phyloP scores from a whole-genome alignment of 2,797 vertebrate genomes.

The Xyrichtys novacula region DNA sequence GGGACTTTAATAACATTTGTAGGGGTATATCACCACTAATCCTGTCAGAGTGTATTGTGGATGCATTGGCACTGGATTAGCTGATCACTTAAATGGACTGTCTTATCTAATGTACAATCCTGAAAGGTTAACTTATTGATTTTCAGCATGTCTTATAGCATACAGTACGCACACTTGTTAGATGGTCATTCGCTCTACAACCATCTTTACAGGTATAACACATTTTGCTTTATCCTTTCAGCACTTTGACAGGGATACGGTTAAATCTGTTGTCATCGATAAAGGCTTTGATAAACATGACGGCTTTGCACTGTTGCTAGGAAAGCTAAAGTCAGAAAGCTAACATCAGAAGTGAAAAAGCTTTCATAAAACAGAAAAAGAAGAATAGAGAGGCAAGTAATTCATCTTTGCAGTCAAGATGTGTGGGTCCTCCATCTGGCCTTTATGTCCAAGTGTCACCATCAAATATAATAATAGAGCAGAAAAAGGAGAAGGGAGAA shows the following conservation, averaged over 20 bases:
- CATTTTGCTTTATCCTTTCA: background rate
- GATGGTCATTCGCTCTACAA: background rate
- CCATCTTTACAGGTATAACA: background rate
- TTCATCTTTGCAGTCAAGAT: conserved; percentile 46
- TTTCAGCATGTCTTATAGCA: too few relatives aligned
- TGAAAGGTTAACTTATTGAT: too few relatives aligned
- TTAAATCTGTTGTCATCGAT: conserved; percentile 4
- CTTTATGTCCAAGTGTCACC: conserved; percentile 42
- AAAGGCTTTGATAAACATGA: background rate
- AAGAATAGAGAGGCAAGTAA: conserved; percentile 25
- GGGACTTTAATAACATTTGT: too few relatives aligned
- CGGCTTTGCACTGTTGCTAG: conserved; percentile 5
- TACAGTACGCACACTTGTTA: too few relatives aligned
- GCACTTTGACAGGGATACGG: background rate
- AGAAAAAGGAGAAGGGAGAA: conserved; percentile 28
- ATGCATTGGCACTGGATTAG: too few relatives aligned
- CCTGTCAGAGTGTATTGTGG: too few relatives aligned
- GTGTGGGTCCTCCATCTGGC: conserved; percentile 49
- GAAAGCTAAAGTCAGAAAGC: conserved; percentile 24
- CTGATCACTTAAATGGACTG: too few relatives aligned
- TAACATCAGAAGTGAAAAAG: conserved; percentile 5
- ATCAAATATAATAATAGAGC: conserved; percentile 40
- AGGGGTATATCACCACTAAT: too few relatives aligned
- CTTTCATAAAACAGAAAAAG: conserved; percentile 33
- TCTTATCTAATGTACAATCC: too few relatives aligned